phyloP scores from a whole-genome alignment of 2,797 vertebrate genomes.

The Sylvilagus floridanus region DNA sequence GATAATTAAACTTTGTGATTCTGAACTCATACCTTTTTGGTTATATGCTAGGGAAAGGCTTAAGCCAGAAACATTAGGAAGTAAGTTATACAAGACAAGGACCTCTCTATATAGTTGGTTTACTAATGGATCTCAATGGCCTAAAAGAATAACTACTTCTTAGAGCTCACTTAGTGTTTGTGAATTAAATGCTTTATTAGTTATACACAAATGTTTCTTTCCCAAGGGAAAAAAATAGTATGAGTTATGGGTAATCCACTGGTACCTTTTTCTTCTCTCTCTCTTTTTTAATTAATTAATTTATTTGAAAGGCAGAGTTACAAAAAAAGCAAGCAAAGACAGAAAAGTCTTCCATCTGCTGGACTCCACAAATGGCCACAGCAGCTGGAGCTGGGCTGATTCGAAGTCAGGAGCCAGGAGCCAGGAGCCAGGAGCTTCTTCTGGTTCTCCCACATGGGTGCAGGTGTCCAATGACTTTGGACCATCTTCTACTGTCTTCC shows the following conservation, averaged over 20 bases:
- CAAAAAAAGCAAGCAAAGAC: no score
- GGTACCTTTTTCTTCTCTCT: not conserved
- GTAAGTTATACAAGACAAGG: slow-evolving; percentile 19
- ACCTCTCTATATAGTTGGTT: slow-evolving; percentile 42
- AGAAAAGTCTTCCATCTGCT: no score
- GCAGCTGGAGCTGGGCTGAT: no score
- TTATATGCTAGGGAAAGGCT: slow-evolving; percentile 47
- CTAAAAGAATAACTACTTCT: slow-evolving; percentile 19
- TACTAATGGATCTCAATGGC: slow-evolving; percentile 38
- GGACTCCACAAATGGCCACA: no score
- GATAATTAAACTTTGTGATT: slow-evolving; percentile 64
- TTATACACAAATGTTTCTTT: slow-evolving; percentile 41
- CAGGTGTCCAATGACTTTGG: no score
- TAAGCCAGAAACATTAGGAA: slow-evolving; percentile 57
- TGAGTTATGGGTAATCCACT: not conserved
- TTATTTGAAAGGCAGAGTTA: no score
- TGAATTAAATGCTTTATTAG: slow-evolving; percentile 52
- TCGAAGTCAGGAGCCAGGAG: no score
- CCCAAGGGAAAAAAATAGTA: not conserved
- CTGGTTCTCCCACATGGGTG: no score
- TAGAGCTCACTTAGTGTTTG: not conserved
- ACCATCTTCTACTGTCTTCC: no score
- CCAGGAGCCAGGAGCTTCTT: no score
- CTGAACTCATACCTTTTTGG: slow-evolving; percentile 44
- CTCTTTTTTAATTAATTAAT: not conserved